Base-by-base conservation (phyloP, 2,797 vertebrate species). In the Helarctos malayanus region DNA sequence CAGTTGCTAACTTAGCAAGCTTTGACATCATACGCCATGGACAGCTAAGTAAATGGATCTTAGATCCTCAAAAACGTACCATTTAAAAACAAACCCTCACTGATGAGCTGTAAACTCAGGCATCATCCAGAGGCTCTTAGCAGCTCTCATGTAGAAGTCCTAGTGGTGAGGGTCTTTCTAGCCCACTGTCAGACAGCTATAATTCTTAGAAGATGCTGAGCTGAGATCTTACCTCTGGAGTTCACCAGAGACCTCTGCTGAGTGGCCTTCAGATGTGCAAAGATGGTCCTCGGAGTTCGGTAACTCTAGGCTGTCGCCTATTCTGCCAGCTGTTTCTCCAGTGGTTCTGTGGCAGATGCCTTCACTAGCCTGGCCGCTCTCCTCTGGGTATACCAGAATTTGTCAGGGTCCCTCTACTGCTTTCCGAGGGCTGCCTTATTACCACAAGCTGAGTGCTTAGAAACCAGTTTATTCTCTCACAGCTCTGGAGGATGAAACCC, bases 61-160 rank as follows among this genome's bases (percentile, higher is more conserved):
- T 88, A 89, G 45, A 45, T n/a, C 92, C 63, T 88, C 73, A 88
- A 90, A 32, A 91, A 97, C 35, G 65, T 84, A 54, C 23, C 23
- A n/a, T 11, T 73, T 63, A 65, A 54, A 89, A 83, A 32, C 49
- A 16, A 73, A 73, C 32, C 54, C 47, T 78, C 59, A 59, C 27
- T 38, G 35, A 85, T 35, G 49, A 93, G 54, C 76, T 85, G 2
- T 23, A 69, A 87, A 80, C 18, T 76, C n/a, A 75, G 35, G 7
- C 38, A 41, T 75, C 86, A 95, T 32, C 78, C 68, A 63, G 61
- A 89, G 29, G 79, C 76, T 91, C 49, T 79, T 47, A 82, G 35
- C 59, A 89, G 54, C 0, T 85, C 41, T 57, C 0, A 0, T 7
- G 23, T 27, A 90, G 94, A 97, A 75, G 85, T 63, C 29, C 87